Base-by-base conservation (phyloP, 1,140 invertebrate genomes). In the Zaprionus nigranus region DNA sequence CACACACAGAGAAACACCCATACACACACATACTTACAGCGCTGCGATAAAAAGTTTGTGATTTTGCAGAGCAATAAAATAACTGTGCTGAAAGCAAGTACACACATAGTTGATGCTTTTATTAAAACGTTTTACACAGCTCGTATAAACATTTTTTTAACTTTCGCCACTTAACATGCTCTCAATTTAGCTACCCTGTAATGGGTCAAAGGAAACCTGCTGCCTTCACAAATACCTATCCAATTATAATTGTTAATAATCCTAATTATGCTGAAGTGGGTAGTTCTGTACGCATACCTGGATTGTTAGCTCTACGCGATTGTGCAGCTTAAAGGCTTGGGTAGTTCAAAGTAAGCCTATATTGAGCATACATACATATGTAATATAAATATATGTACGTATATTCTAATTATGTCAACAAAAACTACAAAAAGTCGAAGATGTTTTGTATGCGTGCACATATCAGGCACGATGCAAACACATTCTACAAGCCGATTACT, bases 61-160 rank as follows among this genome's bases (percentile, higher is more conserved):
- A 84, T 84, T 84, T 84, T 63, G 68, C 81, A 67, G 43, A 90
- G 83, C 84, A 84, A 90, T 90, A 88, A 88, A 88, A 88, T 90
- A 90, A 85, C 84, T 90, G 75, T 79, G 81, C 64, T 71, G 75
- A 81, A 87, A 80, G 88, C 84, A 75, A 75, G 66, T 75, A 46
- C 28, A 54, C 43, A 69, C 72, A 75, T 75, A 75, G 81, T 81
- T 90, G 83, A 90, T 79, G 82, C 81, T 88, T 88, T 88, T 88
- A 90, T 90, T 88, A 90, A 88, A 88, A 81, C 81, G 85, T 79
- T 84, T 88, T 84, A 65, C 75, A 72, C 66, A 87, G 72, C 79
- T 80, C 77, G 70, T 78, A 58, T 75, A 68, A 78, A 70, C 68
- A 75, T 67, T 75, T 84, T 84, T 79, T 75, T 36, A 87, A 88